Evolutionary conservation across 2,888 invertebrate species (phyloP), one percentile per base, ranked within the genome.

Genomic region (Glyphotaelius pellucidus): DNA sequence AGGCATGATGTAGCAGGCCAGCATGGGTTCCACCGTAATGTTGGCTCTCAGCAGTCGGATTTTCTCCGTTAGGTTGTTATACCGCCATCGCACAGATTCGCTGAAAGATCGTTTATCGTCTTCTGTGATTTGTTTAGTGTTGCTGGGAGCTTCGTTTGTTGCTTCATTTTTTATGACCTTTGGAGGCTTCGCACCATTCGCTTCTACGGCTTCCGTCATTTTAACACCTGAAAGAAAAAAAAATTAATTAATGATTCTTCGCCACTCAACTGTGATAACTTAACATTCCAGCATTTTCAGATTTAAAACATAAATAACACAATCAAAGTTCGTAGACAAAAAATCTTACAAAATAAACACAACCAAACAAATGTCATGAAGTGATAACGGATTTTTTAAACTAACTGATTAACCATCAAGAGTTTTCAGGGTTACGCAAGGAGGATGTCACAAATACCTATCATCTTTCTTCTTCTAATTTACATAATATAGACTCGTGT

Each of bases 11-110:
- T 97, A 98, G 94, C 97, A 97, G 1, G 97, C 97, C 92, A 98
- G 95, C 96, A 98, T 97, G 0, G 98, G 98, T 94, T 98, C 98
- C 7, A 98, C 97, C 14, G 98, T 98, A 93, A 98, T 97, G 94
- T 97, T 97, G 79, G 96, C 96, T 89, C 96, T 95, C 94, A 98
- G 95, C 93, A 96, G 96, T 93, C 95, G 95, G 92, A 96, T 95
- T 94, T 97, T 97, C 94, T 97, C 96, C 83, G 95, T 95, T 93
- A 96, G 94, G 88, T 95, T 96, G 95, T 97, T 95, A 32, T 95
- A 95, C 93, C 95, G 95, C 96, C 96, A 96, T 42, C 81, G 52
- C 30, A 90, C 32, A 2, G 91, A 90, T 81, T 91, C n/a, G 42
- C 52, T 80, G 52, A 89, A 89, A 31, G 89, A 85, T 25, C 88